phyloP scores from a whole-genome alignment of 2,113 vertebrate genomes.

The Otis tarda region DNA sequence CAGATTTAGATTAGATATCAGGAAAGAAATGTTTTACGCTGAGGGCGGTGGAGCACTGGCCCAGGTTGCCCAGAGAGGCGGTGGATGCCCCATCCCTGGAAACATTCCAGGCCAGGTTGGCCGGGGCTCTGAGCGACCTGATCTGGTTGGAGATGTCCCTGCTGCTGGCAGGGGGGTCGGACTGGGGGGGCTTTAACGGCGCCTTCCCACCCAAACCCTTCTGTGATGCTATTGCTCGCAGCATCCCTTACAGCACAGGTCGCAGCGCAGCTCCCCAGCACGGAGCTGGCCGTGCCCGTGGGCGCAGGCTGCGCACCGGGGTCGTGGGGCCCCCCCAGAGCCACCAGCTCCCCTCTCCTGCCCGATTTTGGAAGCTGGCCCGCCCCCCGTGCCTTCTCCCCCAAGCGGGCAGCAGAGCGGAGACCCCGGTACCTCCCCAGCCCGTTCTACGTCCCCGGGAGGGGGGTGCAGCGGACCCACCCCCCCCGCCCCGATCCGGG shows the following conservation, averaged over 20 bases:
- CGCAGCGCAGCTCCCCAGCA: neutral
- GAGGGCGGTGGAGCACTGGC: too few relatives aligned
- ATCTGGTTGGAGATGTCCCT: too few relatives aligned
- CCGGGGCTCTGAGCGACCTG: too few relatives aligned
- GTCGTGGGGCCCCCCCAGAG: neutral
- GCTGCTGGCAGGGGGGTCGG: too few relatives aligned
- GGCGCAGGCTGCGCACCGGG: neutral
- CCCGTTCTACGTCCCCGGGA: neutral
- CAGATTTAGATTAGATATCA: too few relatives aligned
- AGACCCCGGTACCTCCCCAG: accelerated
- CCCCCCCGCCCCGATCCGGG: neutral
- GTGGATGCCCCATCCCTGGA: too few relatives aligned
- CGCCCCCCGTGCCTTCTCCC: neutral
- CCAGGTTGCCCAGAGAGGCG: too few relatives aligned
- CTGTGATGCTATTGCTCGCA: neutral
- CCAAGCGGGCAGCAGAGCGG: neutral
- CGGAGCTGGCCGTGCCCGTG: neutral
- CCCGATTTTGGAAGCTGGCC: neutral
- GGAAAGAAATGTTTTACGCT: too few relatives aligned
- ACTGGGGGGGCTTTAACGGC: too few relatives aligned
- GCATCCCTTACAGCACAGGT: neutral
- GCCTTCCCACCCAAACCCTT: too few relatives aligned
- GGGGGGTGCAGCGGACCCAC: neutral
- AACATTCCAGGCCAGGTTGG: too few relatives aligned
- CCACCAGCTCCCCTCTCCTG: neutral